These are phyloP conservation scores for Mus minutoides DNA, from an alignment of 2,797 vertebrate genomes.

Conservation along the genomic window DNA sequence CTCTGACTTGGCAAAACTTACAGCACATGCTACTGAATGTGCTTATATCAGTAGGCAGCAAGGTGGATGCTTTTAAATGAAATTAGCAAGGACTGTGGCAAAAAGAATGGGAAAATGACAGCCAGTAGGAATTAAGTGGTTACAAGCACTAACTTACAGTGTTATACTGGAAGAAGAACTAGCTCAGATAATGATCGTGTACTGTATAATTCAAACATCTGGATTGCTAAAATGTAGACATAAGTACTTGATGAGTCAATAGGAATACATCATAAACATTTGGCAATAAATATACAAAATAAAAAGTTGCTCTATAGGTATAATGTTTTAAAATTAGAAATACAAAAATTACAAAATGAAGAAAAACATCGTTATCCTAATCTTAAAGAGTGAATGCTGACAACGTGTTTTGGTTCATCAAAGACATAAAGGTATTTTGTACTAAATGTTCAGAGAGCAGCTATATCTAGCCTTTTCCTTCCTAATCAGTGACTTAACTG, in stretches of 20 bases:
- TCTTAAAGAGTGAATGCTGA: not conserved
- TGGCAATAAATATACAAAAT: not conserved
- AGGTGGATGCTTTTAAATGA: not conserved
- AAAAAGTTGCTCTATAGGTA: not conserved
- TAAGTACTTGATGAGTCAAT: not conserved
- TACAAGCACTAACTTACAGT: not conserved
- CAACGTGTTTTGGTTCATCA: not conserved
- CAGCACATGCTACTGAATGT: not conserved
- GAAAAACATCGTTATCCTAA: not conserved
- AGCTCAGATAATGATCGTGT: not conserved
- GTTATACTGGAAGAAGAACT: not conserved
- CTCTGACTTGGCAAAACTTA: not conserved
- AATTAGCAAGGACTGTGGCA: not conserved
- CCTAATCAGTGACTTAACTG: too few species aligned
- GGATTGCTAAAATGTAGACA: not conserved
- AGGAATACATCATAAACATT: not conserved
- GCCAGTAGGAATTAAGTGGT: not conserved
- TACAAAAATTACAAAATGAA: not conserved
- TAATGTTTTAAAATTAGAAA: not conserved
- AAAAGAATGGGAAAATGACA: not conserved
- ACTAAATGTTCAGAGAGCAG: not conserved
- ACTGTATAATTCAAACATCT: not conserved
- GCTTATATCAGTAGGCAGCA: not conserved
- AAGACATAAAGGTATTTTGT: not conserved
- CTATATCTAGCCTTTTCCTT: too few species aligned